A percentile compares a stretch with the other conserved stretches of the same genome.
Evolutionary conservation across 1,140 invertebrate genomes (phyloP).

Genomic region (Dendrolimus kikuchii): DNA sequence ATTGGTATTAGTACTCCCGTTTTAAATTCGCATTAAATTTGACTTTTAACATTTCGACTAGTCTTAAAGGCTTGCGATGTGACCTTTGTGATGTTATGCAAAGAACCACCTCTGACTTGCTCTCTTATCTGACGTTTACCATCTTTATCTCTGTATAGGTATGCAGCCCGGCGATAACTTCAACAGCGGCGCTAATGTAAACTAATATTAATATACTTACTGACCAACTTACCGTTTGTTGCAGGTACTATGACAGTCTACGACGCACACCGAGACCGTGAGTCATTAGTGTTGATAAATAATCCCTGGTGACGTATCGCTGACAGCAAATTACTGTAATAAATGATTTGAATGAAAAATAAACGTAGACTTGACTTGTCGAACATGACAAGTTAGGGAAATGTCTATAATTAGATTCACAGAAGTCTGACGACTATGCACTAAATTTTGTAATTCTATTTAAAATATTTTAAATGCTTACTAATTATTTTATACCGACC

Average conservation of each 20-base stretch:
- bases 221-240: conserved; percentile 44
- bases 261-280: conserved; percentile 52
- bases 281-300: conserved; percentile 41
- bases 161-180: conserved; percentile 6
- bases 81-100: neutral
- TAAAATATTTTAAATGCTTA: no score
- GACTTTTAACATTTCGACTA: no score
- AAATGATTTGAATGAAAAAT: neutral
- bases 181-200: neutral
- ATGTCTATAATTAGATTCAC: no score
- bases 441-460: no score
- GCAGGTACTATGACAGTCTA: conserved; percentile 62
- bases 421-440: no score
- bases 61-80: no score
- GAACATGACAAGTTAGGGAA: no score
- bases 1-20: no score
- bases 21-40: no score
- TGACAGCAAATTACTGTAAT: conserved; percentile 4
- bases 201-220: conserved; percentile 6
- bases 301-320: conserved; percentile 36
- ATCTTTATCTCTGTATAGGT: neutral
- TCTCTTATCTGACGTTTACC: neutral
- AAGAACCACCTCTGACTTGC: neutral
- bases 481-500: no score
- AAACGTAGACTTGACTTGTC: no score